These are phyloP conservation scores for Metellina segmentata DNA, from an alignment of 2,888 invertebrate species.

Conservation along the genomic window DNA sequence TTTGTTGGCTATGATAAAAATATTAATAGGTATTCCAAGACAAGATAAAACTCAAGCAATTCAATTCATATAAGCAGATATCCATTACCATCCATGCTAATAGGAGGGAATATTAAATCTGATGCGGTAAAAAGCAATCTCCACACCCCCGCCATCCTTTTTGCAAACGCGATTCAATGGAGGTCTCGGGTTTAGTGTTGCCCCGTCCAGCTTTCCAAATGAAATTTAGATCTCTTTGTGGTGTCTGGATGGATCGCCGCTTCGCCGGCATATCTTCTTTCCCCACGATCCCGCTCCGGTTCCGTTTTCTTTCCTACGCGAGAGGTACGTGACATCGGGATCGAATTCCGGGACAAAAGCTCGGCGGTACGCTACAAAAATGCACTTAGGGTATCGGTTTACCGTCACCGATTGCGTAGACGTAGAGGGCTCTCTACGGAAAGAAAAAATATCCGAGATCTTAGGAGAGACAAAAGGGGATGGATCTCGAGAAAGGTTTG, in stretches of 20 bases:
- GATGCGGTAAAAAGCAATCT: too few species aligned
- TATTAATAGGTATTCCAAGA: too few species aligned
- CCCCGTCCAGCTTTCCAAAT: neutral
- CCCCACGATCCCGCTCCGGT: neutral
- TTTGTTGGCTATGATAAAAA: too few species aligned
- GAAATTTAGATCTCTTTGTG: neutral
- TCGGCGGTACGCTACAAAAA: conserved; percentile 18
- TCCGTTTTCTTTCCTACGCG: conserved; percentile 1
- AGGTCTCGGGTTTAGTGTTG: too few species aligned
- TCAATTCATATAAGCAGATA: too few species aligned
- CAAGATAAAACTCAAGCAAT: too few species aligned
- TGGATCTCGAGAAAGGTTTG: neutral
- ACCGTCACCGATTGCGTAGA: conserved; percentile 1
- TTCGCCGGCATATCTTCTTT: neutral
- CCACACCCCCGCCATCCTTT: too few species aligned
- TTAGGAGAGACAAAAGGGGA: neutral
- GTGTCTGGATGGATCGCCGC: neutral
- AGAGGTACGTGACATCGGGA: conserved; percentile 14
- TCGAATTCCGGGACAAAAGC: conserved; percentile 13
- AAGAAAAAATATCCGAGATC: too few species aligned
- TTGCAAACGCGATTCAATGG: too few species aligned
- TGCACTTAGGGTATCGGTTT: conserved; percentile 53
- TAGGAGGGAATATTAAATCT: too few species aligned
- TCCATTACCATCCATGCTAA: too few species aligned
- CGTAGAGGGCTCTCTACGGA: neutral